A percentile compares a stretch with the other conserved stretches of the same genome.
Evolutionary conservation across 1,140 invertebrate genomes (phyloP).

Genomic region (Delia radicum): DNA sequence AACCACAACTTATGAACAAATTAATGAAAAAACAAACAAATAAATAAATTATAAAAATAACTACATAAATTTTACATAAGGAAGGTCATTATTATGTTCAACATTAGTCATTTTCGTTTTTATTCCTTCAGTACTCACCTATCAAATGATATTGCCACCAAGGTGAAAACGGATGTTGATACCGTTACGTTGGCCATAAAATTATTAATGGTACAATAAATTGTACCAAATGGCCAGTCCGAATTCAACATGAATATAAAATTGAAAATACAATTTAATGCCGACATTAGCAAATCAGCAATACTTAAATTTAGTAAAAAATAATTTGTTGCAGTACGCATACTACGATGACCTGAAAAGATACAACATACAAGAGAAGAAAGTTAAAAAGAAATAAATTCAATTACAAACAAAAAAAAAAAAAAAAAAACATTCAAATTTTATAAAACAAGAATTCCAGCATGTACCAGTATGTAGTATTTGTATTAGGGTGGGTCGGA

Average conservation of each 20-base stretch:
- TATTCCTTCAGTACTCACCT: constrained; percentile 62
- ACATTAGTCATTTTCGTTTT: not conserved
- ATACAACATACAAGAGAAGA: no score
- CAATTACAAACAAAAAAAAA: no score
- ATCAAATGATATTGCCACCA: constrained; percentile 80
- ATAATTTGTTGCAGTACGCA: constrained; percentile 95
- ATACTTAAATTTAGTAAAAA: constrained; percentile 93
- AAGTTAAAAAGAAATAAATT: no score
- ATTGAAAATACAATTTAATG: constrained; percentile 91
- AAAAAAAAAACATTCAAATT: no score
- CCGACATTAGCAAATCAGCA: constrained; percentile 89
- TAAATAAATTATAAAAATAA: not conserved
- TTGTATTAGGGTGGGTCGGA: no score
- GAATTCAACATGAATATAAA: constrained; percentile 83
- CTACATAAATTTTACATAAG: not conserved
- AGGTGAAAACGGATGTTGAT: constrained; percentile 86
- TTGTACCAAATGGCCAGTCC: constrained; percentile 84
- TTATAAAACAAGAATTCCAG: no score
- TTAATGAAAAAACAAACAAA: not conserved
- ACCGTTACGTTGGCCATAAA: constrained; percentile 88
- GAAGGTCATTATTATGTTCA: not conserved
- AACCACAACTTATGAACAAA: not conserved
- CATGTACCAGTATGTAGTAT: no score
- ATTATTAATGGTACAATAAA: constrained; percentile 84
- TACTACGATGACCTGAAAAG: constrained; percentile 72